Base-by-base conservation (phyloP, 2,888 invertebrate species). In the Schizaphis graminum region DNA sequence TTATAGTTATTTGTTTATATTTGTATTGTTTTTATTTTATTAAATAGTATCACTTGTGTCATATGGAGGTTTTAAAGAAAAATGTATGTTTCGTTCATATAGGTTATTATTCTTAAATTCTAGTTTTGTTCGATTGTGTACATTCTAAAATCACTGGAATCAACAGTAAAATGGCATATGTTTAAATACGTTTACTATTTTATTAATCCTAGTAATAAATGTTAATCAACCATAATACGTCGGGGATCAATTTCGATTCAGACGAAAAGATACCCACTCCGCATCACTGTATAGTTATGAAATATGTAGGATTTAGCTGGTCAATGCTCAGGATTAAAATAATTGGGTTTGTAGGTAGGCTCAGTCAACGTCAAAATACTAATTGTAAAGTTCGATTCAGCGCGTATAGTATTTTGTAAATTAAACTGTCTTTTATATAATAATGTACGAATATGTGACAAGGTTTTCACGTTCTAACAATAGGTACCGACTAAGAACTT, bases 181-280 rank as follows among this genome's bases (percentile, higher is more conserved):
- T 24, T 77, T 47, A 67, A 77, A 92, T 89, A 89, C 41, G 10
- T 47, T n/a, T 91, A 92, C 35, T 92, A 92, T 86, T 86, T 77
- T 41, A 41, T 93, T 93, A 93, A 93, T 93, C 93, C 89, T 13
- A 49, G 24, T 56, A 56, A 93, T 93, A 89, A 84, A 93, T 56
- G 93, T 93, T 93, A 77, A 93, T 77, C n/a, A 10, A 57, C 35
- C 26, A 57, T 89, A 89, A 93, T 93, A 93, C 89, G 85, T 93
- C 57, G 84, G 56, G 92, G 93, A 89, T 93, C 57, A 93, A 89
- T 93, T 93, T 93, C 21, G 89, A 93, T 85, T 93, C 84, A 85
- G 57, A 89, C 11, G 85, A 89, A 85, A 93, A 44, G 57, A 93
- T 89, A 93, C 67, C 88, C 44, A n/a, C 28, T 53, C 35, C 16